Evolutionary conservation across 2,888 invertebrate genomes (phyloP).

Genomic region (Lasioglossum vierecki): DNA sequence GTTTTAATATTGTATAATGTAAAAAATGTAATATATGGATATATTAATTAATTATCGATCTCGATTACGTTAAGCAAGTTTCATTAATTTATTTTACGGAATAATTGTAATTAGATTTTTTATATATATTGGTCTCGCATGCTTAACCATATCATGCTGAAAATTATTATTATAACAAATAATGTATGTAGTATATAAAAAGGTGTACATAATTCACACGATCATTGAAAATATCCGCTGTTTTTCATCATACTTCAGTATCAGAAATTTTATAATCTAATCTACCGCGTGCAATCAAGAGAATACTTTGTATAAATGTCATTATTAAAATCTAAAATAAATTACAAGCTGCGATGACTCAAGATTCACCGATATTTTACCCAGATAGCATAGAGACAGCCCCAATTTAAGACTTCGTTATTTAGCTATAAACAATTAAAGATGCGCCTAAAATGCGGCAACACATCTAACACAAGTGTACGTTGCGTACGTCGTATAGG

Average conservation of each 20-base stretch:
- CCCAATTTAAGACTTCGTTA: too few relatives aligned
- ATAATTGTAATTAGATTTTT: constrained; percentile 6
- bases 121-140: not conserved
- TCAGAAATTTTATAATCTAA: constrained; percentile 5
- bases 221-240: constrained; percentile 27
- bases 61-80: not conserved
- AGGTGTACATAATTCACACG: constrained; percentile 32
- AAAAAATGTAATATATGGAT: constrained; percentile 3
- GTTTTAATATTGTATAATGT: constrained; percentile 1
- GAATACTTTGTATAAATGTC: constrained; percentile 41
- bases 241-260: constrained; percentile 17
- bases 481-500: too few relatives aligned
- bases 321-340: constrained; percentile 4
- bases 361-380: not conserved
- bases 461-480: too few relatives aligned
- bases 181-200: constrained; percentile 11
- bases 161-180: not conserved
- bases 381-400: too few relatives aligned
- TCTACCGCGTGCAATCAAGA: constrained; percentile 21
- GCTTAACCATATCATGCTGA: not conserved
- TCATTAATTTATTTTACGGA: not conserved
- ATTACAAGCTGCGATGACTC: not conserved
- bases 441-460: too few relatives aligned
- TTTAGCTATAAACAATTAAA: too few relatives aligned
- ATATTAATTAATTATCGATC: constrained; percentile 10